Evolutionary conservation across 2,888 invertebrate species (phyloP), one percentile per base, ranked within the genome.

Genomic region (Mellilla xanthometata): DNA sequence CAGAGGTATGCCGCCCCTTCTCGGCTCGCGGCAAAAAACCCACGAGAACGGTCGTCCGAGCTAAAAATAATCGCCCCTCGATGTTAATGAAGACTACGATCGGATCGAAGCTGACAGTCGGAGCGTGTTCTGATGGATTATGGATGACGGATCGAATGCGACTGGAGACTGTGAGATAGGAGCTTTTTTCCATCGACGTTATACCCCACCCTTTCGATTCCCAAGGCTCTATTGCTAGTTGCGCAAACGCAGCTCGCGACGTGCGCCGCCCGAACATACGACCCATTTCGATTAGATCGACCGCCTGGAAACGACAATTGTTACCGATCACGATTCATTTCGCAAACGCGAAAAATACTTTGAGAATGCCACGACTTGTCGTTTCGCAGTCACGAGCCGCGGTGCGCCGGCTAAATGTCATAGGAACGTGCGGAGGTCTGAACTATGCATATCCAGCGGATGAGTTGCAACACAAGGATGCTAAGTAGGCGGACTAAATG

Each of bases 311-410:
- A 52, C 70, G 64, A 70, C 78, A 66, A 76, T 76, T 77, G 83
- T 78, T 83, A 78, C 78, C 78, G 81, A 86, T 87, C 89, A 88
- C 88, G 87, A 87, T 63, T 77, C 76, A 75, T 78, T 81, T 81
- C 81, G 83, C 68, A 86, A 87, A 86, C 80, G 83, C 77, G 86
- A 87, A 87, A 88, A 87, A 88, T 88, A 78, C 76, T 68, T 70
- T 72, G 86, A 76, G 86, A 86, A 89, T 86, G 84, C 84, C 88
- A 84, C 83, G 88, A 78, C 82, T 83, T 84, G 86, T 84, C 85
- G 87, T 88, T 88, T 81, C 60, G 69, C 53, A 83, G 85, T 87
- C 87, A 88, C 87, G 89, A 82, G 58, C 53, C 49, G 49, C 31
- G 11, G 44, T 44, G 33, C 39, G 26, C 60, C 62, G 54, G 60